Evolutionary conservation across 2,888 invertebrate genomes (phyloP).

Genomic region (Xylophagus ater): DNA sequence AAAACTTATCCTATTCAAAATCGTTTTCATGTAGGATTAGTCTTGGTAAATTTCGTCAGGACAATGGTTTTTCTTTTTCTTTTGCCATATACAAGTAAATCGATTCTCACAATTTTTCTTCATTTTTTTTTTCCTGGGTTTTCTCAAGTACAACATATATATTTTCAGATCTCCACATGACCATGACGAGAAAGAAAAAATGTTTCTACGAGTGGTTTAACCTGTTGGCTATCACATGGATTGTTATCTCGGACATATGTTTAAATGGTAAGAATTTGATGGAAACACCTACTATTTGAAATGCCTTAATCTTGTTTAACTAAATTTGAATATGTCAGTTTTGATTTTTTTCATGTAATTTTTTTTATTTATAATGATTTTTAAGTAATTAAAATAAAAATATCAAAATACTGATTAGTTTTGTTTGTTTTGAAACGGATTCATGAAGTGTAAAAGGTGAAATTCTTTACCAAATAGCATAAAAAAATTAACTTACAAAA

Average conservation of each 20-base stretch:
- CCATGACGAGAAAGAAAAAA: conserved; percentile 28
- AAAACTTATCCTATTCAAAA: neutral
- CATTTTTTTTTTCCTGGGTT: neutral
- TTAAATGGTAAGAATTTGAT: conserved; percentile 32
- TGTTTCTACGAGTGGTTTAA: conserved; percentile 31
- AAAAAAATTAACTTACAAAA: too few species aligned
- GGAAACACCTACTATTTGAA: too few species aligned
- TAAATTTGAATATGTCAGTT: too few species aligned
- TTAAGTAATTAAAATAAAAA: too few species aligned
- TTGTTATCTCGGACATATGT: conserved; percentile 35
- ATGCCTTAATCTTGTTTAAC: too few species aligned
- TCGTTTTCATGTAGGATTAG: neutral
- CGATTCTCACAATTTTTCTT: neutral
- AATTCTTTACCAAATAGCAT: too few species aligned
- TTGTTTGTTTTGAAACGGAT: too few species aligned
- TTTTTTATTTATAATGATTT: too few species aligned
- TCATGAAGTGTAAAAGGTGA: too few species aligned
- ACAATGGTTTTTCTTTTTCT: neutral
- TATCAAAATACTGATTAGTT: too few species aligned
- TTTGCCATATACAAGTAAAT: neutral
- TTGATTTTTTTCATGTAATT: too few species aligned
- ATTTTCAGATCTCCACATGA: conserved; percentile 9
- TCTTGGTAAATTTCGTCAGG: neutral
- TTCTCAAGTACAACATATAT: too few species aligned
- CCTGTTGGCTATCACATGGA: conserved; percentile 33